Base-by-base conservation (phyloP, 2,888 invertebrate species). In the Dioctria rufipes region DNA sequence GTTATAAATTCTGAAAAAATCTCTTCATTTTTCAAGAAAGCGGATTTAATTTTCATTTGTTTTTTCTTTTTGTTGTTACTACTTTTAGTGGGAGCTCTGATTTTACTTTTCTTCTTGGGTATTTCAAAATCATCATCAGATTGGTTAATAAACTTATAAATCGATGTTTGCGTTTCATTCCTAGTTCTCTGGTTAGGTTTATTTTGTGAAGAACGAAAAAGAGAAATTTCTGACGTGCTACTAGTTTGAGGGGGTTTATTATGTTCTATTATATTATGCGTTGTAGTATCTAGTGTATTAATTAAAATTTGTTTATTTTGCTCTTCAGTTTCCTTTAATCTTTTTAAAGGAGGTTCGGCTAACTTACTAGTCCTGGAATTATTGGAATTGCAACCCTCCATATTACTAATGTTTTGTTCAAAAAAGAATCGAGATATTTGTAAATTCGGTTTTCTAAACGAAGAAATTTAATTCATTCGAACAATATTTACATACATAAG, bases 1-100 rank as follows among this genome's bases (percentile, higher is more conserved):
- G 87, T 86, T 3, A 88, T 85, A 1, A 88, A 85, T 77, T 88
- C 86, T 0, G 87, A 84, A 77, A 89, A 88, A 3, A 88, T 82
- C 79, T 88, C 86, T 80, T 89, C 89, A 77, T 87, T 87, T 51
- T 86, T 86, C 11, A 87, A 80, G 61, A 89, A 87, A 3, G 86
- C 86, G 49, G 86, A 87, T 81, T 86, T 86, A 3, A 89, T 88
- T n/a, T 84, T 85, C 0, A 85, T 85, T 80, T 89, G 88, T 5
- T 13, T 2, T 66, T 66, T 43, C 13, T 25, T 25, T 39, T 63
- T 8, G 0, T 58, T 11, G 5, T 58, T 11, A 58, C 3, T 5
- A 39, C 11, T 39, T 3, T 60, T 75, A 42, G 25, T 5, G n/a
- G 37, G 13, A 5, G 66, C 2, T 67, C 37, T 66, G 40, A 60